phyloP scores from a whole-genome alignment of 2,797 vertebrate genomes.

The Coregonus suidteri region DNA sequence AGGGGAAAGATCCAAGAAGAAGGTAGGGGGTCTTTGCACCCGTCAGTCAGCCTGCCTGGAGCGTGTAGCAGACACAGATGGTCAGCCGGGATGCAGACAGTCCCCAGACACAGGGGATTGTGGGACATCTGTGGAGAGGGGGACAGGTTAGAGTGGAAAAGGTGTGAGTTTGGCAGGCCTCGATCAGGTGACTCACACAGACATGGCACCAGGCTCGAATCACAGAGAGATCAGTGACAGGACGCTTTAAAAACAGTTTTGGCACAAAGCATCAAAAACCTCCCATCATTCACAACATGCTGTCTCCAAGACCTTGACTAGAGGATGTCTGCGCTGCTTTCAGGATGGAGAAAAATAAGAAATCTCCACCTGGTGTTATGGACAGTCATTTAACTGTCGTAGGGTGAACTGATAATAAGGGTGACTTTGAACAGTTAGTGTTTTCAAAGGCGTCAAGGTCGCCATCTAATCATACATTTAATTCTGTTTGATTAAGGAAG shows the following conservation, averaged over 20 bases:
- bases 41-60: slow-evolving; percentile 15
- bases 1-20: background rate
- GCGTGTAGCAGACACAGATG: slow-evolving; percentile 19
- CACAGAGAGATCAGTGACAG: slow-evolving; percentile 9
- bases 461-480: slow-evolving; percentile 24
- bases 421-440: slow-evolving; percentile 14
- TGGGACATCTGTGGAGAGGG: slow-evolving; percentile 7
- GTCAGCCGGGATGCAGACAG: slow-evolving; percentile 15
- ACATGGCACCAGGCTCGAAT: background rate
- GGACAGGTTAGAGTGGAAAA: slow-evolving; percentile 14
- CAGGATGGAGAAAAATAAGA: background rate
- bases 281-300: background rate
- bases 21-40: slow-evolving; percentile 10
- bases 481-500: slow-evolving; percentile 41
- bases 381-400: slow-evolving; percentile 17
- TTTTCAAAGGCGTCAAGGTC: slow-evolving; percentile 22
- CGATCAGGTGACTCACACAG: background rate
- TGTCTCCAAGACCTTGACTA: slow-evolving; percentile 13
- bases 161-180: background rate
- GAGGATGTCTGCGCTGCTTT: slow-evolving; percentile 13
- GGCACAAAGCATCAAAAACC: slow-evolving; percentile 8
- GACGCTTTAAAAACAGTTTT: background rate
- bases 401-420: slow-evolving; percentile 10
- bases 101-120: slow-evolving; percentile 11
- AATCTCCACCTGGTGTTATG: background rate